Evolutionary conservation across 2,113 vertebrate species (phyloP).

Genomic region (Cacatua alba): DNA sequence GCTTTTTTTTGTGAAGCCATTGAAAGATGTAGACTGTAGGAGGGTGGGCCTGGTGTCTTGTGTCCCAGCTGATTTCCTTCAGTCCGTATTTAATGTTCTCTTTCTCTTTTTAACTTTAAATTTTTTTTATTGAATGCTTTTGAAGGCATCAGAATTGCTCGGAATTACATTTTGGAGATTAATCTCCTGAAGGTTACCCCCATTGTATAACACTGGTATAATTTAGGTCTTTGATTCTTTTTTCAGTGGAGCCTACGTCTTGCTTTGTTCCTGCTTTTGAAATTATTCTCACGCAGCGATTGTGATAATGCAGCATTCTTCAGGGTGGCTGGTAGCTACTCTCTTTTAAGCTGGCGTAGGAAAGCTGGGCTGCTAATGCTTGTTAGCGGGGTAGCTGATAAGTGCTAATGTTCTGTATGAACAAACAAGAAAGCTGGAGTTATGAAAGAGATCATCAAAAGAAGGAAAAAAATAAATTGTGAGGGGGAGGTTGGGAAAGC

Average conservation of each 20-base stretch:
- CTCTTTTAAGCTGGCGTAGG: background rate
- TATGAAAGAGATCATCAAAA: constrained; percentile 42
- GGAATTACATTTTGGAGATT: background rate
- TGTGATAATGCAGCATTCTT: background rate
- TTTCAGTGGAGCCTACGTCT: background rate
- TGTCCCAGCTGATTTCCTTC: background rate
- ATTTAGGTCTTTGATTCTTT: constrained; percentile 14
- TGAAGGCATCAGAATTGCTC: background rate
- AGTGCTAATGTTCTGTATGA: constrained; percentile 40
- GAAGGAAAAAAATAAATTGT: background rate
- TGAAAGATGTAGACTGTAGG: background rate
- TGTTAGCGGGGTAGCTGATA: constrained; percentile 16
- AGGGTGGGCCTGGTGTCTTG: background rate
- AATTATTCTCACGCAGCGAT: background rate
- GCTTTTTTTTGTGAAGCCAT: background rate
- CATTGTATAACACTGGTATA: background rate
- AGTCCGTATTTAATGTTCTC: background rate
- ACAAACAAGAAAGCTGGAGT: constrained; percentile 40
- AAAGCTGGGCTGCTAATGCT: background rate
- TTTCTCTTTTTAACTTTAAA: background rate
- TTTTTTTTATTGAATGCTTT: background rate
- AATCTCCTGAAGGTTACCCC: constrained; percentile 1
- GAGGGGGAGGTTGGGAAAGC: background rate
- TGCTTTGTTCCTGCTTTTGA: constrained; percentile 42
- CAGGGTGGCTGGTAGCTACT: background rate